phyloP scores from a whole-genome alignment of 2,797 vertebrate genomes.

The Picus viridis region DNA sequence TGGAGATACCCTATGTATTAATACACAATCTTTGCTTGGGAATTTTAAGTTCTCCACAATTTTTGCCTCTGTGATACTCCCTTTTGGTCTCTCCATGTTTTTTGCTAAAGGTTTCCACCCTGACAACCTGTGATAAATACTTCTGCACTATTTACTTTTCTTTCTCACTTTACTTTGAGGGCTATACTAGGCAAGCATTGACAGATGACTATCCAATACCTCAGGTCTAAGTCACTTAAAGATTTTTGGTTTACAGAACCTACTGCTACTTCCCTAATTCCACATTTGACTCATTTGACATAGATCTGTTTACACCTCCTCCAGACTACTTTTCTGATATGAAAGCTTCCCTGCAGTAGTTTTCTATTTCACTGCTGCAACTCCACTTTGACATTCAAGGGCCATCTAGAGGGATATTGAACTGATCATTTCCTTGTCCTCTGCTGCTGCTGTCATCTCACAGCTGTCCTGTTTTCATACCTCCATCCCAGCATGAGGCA shows the following conservation, averaged over 20 bases:
- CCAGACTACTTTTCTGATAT: neutral
- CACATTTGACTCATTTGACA: neutral
- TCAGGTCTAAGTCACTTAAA: neutral
- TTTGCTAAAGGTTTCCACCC: neutral
- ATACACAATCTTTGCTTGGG: neutral
- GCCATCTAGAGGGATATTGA: neutral
- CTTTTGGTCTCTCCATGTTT: neutral
- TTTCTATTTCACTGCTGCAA: neutral
- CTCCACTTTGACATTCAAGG: neutral
- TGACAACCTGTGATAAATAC: neutral
- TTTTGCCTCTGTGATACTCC: neutral
- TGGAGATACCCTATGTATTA: neutral
- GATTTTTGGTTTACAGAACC: neutral
- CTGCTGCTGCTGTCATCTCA: neutral
- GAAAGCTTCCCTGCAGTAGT: neutral
- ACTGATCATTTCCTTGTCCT: neutral
- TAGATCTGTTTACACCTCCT: neutral
- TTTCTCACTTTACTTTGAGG: neutral
- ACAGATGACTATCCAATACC: neutral
- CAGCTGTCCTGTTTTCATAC: neutral
- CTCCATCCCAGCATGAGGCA: accelerated
- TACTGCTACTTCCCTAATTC: neutral
- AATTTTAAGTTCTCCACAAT: neutral
- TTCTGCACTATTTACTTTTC: neutral
- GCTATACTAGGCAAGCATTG: neutral